Base-by-base conservation (phyloP, 2,888 invertebrate species). In the Tachina grossa region DNA sequence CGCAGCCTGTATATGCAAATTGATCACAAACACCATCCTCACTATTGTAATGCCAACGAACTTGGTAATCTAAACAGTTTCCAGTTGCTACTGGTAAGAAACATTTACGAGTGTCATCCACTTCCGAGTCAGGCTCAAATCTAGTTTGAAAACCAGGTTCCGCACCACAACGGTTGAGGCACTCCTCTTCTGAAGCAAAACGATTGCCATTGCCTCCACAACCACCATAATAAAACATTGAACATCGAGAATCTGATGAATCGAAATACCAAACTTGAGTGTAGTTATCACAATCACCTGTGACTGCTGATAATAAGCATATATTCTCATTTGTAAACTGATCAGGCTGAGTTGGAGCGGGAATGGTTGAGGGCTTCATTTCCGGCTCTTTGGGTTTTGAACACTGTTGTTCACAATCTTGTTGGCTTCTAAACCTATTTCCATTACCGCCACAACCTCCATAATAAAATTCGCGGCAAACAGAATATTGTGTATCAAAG, bases 371-470 rank as follows among this genome's bases (percentile, higher is more conserved):
- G 11, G 90, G 22, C 39, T n/a, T n/a, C 9, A 85, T 63, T 51
- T 75, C 72, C 13, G 85, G 78, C 43, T 82, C 93, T 13, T 90
- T 92, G 83, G 93, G 93, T 31, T 31, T 5, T 31, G 31, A 31
- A 90, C 97, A 97, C 63, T 95, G 93, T 76, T 93, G 93, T 83
- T 94, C 92, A 89, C 97, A 98, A 65, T 95, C 95, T 53, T 94
- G 92, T 91, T 96, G 94, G 0, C 94, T 94, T 3, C 91, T 92
- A 93, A 98, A 98, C 92, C 97, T 97, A 93, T 98, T 98, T 0
- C 94, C 95, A 90, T 99, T 99, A 55, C 98, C 98, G 19, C 96
- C 96, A 91, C 98, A 98, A 66, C 98, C 98, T 63, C 98, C 97
- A 91, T 96, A 98, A 88, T 96, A 95, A 93, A 98, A 98, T 89